Evolutionary conservation across 2,113 vertebrate genomes (phyloP), one percentile per base, ranked within the genome.

Genomic region (Anhinga anhinga): DNA sequence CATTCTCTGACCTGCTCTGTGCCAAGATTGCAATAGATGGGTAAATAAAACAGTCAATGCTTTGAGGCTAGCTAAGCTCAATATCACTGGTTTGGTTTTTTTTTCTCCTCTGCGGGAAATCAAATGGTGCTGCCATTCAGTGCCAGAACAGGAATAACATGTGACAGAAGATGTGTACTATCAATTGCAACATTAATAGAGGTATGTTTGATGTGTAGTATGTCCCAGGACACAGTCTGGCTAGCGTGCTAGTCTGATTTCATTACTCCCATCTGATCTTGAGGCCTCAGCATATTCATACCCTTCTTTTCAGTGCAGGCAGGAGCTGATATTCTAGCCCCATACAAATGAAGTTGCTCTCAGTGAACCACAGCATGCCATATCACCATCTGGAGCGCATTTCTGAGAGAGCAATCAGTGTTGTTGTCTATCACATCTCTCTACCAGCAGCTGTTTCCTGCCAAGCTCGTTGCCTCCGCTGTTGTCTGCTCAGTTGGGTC

Each of bases 21-120:
- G 53, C 42, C 78, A 66, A 69, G 30, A 12, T 36, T 71, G 71
- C n/a, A 38, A 42, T 19, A 49, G 40, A 49, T 38, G 21, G 22
- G 25, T 50, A 74, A 91, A 92, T 55, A 77, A 81, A 81, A n/a
- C 18, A 20, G 52, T 34, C 56, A 5, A 14, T 29, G 42, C 66
- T 73, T 90, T 66, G 59, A 83, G 32, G 25, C 5, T 90, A 82
- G 40, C 25, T 80, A 38, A 17, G 47, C 20, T 74, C 0, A 49
- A 3, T 87, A 69, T 56, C 13, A 9, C 5, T 16, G 44, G 2
- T 40, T 40, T 45, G 44, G 0, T 0, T 0, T 19, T 62, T 58
- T 74, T 47, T 25, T 18, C 15, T 62, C 9, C 26, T 52, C 42
- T 62, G 15, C 2, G 1, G 52, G 29, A 86, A 93, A 66, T 78